Conservation (phyloP, 2,113 vertebrate species). For the Zapus hudsonius region DNA sequence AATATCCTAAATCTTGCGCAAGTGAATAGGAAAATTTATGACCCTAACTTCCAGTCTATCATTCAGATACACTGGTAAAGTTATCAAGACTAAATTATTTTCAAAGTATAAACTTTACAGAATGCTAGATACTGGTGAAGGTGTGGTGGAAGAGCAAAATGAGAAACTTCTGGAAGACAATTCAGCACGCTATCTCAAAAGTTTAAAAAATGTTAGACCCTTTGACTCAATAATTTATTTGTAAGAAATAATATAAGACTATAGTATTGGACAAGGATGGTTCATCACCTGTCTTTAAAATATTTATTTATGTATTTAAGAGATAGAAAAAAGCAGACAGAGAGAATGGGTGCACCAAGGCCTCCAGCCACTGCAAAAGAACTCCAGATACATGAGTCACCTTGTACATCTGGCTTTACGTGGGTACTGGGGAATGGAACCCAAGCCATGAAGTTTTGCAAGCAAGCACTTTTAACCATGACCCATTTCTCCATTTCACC, state of each 20-base stretch:
- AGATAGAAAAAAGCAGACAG: too few relatives aligned
- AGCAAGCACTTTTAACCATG: neutral
- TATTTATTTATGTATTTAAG: too few relatives aligned
- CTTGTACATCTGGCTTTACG: too few relatives aligned
- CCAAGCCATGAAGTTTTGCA: neutral
- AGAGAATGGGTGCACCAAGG: too few relatives aligned
- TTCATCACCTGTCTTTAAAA: neutral
- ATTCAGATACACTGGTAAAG: neutral
- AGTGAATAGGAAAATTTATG: neutral
- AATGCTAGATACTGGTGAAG: neutral
- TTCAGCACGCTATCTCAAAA: neutral
- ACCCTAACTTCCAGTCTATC: neutral
- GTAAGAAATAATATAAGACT: conserved; percentile 4
- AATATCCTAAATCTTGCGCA: neutral
- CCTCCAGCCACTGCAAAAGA: too few relatives aligned
- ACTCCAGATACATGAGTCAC: too few relatives aligned
- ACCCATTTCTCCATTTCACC: neutral
- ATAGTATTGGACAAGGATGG: neutral
- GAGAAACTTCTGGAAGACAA: neutral
- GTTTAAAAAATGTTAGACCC: neutral
- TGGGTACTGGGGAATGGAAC: neutral
- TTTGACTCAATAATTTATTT: neutral
- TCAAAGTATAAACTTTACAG: neutral
- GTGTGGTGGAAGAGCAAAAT: neutral
- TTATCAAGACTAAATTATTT: neutral